phyloP scores from a whole-genome alignment of 2,797 vertebrate genomes.

The Microtus agrestis region DNA sequence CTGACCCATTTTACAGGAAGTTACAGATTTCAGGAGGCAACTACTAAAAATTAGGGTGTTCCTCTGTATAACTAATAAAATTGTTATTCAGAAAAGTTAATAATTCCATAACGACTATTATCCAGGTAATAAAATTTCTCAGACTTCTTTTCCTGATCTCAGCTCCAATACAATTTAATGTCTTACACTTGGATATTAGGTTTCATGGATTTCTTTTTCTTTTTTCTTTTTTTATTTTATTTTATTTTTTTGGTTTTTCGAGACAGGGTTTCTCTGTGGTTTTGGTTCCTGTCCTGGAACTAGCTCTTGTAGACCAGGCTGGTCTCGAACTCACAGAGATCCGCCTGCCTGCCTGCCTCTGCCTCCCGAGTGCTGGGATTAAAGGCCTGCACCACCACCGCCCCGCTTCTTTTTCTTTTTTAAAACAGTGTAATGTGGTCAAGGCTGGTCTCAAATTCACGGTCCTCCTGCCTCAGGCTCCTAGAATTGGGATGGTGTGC shows the following conservation, averaged over 20 bases:
- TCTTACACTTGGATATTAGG: background rate
- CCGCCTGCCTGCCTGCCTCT: too few relatives aligned
- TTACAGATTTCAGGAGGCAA: constrained; percentile 23
- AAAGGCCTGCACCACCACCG: too few relatives aligned
- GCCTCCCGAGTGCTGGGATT: too few relatives aligned
- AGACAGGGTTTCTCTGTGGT: too few relatives aligned
- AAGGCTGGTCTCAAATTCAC: background rate
- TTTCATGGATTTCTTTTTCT: background rate
- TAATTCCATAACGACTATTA: constrained; percentile 9
- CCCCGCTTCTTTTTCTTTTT: too few relatives aligned
- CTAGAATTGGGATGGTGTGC: background rate
- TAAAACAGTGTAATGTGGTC: background rate
- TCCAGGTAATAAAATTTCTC: constrained; percentile 9
- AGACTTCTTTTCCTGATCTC: background rate
- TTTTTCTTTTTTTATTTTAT: too few relatives aligned
- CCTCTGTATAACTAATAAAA: constrained; percentile 39
- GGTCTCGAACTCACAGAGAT: too few relatives aligned
- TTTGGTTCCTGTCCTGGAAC: too few relatives aligned
- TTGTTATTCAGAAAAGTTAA: constrained; percentile 25
- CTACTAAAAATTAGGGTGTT: constrained; percentile 8
- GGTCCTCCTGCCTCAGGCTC: background rate
- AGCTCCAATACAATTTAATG: background rate
- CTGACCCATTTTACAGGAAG: constrained; percentile 26
- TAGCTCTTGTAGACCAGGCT: too few relatives aligned
- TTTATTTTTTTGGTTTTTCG: too few relatives aligned